A percentile compares a stretch with the other conserved stretches of the same genome.
phyloP scores from a whole-genome alignment of 2,888 invertebrate species.

The Gisinianus flammeolus region DNA sequence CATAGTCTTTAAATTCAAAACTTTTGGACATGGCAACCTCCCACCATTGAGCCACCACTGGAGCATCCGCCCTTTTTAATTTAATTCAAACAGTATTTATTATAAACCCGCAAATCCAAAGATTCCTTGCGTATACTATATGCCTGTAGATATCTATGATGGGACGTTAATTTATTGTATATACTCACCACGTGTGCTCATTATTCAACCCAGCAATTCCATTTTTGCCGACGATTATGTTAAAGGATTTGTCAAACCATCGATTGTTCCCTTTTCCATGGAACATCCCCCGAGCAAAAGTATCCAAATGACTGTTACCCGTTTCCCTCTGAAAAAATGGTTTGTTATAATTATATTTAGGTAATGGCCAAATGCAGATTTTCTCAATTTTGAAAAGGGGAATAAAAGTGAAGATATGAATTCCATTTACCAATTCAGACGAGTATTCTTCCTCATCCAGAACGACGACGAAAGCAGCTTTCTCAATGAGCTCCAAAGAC shows the following conservation, averaged over 20 bases:
- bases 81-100: no score
- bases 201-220: conserved; percentile 96
- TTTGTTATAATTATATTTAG: no score
- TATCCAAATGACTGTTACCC: not conserved
- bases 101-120: no score
- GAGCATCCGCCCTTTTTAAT: conserved; percentile 93
- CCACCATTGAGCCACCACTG: conserved; percentile 94
- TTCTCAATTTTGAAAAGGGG: no score
- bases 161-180: no score
- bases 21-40: conserved; percentile 70
- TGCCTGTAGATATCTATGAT: not conserved
- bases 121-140: no score
- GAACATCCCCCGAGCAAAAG: conserved; percentile 72
- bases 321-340: not conserved
- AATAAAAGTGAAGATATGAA: no score
- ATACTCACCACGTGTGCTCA: conserved; percentile 95
- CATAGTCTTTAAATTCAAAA: conserved; percentile 66
- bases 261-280: conserved; percentile 96
- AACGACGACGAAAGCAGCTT: conserved; percentile 14
- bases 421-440: conserved; percentile 16
- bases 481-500: conserved; percentile 14
- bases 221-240: conserved; percentile 88
- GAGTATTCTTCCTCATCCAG: conserved; percentile 29
- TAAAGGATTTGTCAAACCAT: conserved; percentile 99
- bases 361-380: no score